phyloP scores from a whole-genome alignment of 2,797 vertebrate species.

The Phrynocephalus vlangalii region DNA sequence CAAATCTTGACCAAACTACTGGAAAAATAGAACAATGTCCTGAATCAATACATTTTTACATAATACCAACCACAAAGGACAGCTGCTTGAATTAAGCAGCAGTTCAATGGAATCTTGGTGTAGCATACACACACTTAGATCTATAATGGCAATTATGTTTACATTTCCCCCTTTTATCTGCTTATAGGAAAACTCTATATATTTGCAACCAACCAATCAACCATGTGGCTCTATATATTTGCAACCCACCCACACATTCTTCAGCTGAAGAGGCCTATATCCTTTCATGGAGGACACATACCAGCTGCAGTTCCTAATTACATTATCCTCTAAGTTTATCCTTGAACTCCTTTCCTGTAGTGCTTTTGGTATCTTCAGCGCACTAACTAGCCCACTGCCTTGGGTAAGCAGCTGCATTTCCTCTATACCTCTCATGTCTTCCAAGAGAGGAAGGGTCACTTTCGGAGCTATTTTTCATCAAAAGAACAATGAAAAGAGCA shows the following conservation, averaged over 20 bases:
- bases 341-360: conserved; percentile 12
- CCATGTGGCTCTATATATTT: background rate
- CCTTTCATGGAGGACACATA: background rate
- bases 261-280: background rate
- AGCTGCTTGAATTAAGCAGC: conserved; percentile 7
- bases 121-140: background rate
- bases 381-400: conserved; percentile 5
- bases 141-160: background rate
- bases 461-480: conserved; percentile 19
- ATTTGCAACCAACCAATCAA: background rate
- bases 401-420: background rate
- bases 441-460: background rate
- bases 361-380: background rate
- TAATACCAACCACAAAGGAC: background rate
- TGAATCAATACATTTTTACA: background rate
- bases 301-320: background rate
- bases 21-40: background rate
- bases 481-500: background rate
- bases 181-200: background rate
- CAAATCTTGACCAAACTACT: background rate
- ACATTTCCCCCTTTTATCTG: background rate
- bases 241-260: background rate
- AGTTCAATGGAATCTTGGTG: background rate
- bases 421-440: conserved; percentile 8
- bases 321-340: conserved; percentile 12